These are phyloP conservation scores for Apamea anceps DNA, from an alignment of 2,888 invertebrate species.

Conservation along the genomic window DNA sequence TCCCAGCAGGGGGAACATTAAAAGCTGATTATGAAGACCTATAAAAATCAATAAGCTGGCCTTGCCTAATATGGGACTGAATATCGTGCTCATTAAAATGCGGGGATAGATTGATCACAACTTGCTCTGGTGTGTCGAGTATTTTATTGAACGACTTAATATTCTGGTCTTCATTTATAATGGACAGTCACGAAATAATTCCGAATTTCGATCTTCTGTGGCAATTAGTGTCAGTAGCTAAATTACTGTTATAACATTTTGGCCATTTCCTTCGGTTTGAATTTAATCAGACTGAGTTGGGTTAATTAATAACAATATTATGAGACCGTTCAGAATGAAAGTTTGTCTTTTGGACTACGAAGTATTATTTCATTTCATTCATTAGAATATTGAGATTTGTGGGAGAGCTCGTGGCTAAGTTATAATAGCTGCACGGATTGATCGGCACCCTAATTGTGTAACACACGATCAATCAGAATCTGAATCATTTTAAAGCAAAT, in stretches of 20 bases:
- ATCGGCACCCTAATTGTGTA: too few species aligned
- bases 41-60: background rate
- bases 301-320: constrained; percentile 60
- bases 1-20: background rate
- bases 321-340: constrained; percentile 24
- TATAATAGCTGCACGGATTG: background rate
- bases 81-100: background rate
- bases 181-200: constrained; percentile 52
- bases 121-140: background rate
- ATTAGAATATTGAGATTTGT: constrained; percentile 18
- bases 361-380: constrained; percentile 19
- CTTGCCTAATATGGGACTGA: background rate
- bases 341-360: constrained; percentile 34
- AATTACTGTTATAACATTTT: constrained; percentile 57
- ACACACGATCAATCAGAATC: too few species aligned
- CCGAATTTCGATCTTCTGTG: constrained; percentile 50
- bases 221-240: constrained; percentile 61
- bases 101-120: background rate
- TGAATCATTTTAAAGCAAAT: too few species aligned
- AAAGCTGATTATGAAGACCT: background rate
- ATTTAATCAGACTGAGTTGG: constrained; percentile 49
- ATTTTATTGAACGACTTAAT: constrained; percentile 36
- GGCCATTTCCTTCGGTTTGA: constrained; percentile 41
- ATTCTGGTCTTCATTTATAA: constrained; percentile 38
- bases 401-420: too few species aligned